A percentile compares a stretch with the other conserved stretches of the same genome.
phyloP scores from a whole-genome alignment of 2,113 vertebrate species.

The Megaleporinus macrocephalus region DNA sequence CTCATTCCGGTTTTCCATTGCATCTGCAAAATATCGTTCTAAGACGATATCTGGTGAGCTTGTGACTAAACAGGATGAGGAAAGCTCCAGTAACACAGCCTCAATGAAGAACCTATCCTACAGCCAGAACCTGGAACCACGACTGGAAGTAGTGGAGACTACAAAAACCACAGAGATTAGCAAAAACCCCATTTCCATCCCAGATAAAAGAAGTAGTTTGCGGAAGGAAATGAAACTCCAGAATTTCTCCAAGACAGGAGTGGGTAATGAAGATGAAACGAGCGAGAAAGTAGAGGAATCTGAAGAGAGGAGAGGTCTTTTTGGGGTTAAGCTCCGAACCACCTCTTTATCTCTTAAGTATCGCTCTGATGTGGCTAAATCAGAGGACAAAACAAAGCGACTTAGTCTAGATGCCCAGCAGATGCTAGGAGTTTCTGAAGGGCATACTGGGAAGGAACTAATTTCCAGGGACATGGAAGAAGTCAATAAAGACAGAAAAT shows the following conservation, averaged over 20 bases:
- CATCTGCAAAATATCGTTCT: slow-evolving; percentile 73
- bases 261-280: slow-evolving; percentile 11
- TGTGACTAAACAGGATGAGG: slow-evolving; percentile 42
- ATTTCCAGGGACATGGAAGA: slow-evolving; percentile 5
- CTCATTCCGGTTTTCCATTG: slow-evolving; percentile 75
- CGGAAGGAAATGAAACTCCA: slow-evolving; percentile 18
- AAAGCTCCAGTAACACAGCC: slow-evolving; percentile 59
- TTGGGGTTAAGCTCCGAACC: slow-evolving; percentile 84
- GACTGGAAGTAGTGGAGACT: slow-evolving; percentile 20
- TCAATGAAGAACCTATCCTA: neutral
- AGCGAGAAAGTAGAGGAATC: slow-evolving; percentile 48
- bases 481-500: slow-evolving; percentile 8
- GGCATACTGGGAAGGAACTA: slow-evolving; percentile 16
- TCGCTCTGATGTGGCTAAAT: slow-evolving; percentile 61
- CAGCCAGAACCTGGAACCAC: slow-evolving; percentile 5
- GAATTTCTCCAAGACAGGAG: slow-evolving; percentile 32
- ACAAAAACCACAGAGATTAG: slow-evolving; percentile 18
- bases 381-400: slow-evolving; percentile 75
- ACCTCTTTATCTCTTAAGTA: slow-evolving; percentile 82
- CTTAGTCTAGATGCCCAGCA: slow-evolving; percentile 73
- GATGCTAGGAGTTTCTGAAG: slow-evolving; percentile 61
- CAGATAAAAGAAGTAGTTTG: slow-evolving; percentile 42
- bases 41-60: slow-evolving; percentile 36
- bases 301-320: slow-evolving; percentile 72
- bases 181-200: neutral